Percentiles rank a stretch among this genome's conserved stretches.
Evolutionary conservation across 2,113 vertebrate species (phyloP).

Genomic region (Cheirogaleus medius): DNA sequence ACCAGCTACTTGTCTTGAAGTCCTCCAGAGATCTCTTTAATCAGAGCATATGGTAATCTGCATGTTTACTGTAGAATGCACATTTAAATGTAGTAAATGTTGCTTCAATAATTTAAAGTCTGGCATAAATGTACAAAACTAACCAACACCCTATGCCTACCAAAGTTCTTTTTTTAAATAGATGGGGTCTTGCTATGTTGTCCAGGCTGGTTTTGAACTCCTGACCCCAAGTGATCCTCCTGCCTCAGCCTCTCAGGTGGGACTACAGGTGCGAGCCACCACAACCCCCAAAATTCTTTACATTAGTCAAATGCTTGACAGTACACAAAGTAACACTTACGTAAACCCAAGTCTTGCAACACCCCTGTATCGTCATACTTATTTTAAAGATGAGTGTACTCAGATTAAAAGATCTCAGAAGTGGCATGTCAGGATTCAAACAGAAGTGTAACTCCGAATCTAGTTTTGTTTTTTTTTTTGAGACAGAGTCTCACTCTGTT

Average conservation of each 20-base stretch:
- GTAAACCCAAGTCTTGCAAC: neutral
- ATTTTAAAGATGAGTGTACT: neutral
- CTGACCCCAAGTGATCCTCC: no score
- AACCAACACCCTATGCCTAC: neutral
- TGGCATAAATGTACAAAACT: conserved; percentile 61
- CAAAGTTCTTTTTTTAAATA: conserved; percentile 12
- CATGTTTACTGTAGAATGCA: conserved; percentile 37
- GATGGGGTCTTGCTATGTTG: no score
- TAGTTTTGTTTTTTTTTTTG: neutral
- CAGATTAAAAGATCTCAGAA: conserved; percentile 26
- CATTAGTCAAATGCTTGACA: conserved; percentile 43
- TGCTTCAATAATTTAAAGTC: conserved; percentile 52
- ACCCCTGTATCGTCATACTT: neutral
- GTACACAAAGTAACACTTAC: neutral
- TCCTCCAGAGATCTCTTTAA: conserved; percentile 42
- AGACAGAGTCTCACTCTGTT: no score
- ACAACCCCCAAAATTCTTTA: neutral
- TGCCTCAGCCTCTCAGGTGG: no score
- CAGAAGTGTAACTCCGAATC: neutral
- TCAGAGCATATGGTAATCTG: conserved; percentile 40
- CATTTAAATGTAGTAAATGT: conserved; percentile 44
- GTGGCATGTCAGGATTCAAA: neutral
- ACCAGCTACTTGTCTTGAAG: conserved; percentile 1
- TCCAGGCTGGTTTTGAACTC: no score
- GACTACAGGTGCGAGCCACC: no score